phyloP scores from a whole-genome alignment of 2,888 invertebrate species.

The Hirtodrosophila duncani region DNA sequence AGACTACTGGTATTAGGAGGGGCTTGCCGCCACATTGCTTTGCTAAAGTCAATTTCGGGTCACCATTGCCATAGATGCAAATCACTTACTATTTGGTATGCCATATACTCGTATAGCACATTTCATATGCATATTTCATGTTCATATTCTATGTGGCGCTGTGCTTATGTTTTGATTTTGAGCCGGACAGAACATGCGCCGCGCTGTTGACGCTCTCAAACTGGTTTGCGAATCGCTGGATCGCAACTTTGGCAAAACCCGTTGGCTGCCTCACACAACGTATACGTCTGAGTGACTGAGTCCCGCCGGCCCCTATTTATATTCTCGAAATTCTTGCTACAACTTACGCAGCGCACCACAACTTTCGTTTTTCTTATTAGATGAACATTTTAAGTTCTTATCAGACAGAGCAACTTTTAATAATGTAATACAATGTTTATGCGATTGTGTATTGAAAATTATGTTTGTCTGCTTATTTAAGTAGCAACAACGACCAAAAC shows the following conservation, averaged over 20 bases:
- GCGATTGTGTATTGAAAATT: conserved; percentile 26
- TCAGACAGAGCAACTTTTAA: conserved; percentile 43
- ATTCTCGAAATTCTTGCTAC: conserved; percentile 2
- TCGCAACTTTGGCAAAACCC: conserved; percentile 12
- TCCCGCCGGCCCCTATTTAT: background rate
- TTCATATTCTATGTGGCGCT: too few species aligned
- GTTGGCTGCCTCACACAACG: conserved; percentile 11
- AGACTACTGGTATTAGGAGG: too few species aligned
- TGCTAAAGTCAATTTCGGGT: background rate
- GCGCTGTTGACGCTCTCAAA: background rate
- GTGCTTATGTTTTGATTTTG: conserved; percentile 38
- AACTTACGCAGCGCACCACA: background rate
- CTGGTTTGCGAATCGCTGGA: conserved; percentile 11
- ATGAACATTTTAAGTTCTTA: conserved; percentile 31
- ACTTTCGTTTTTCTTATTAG: conserved; percentile 17
- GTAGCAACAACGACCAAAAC: conserved; percentile 46
- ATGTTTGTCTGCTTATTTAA: conserved; percentile 28
- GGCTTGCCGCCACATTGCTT: too few species aligned
- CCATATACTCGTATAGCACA: too few species aligned
- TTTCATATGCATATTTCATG: too few species aligned
- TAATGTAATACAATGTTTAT: conserved; percentile 37
- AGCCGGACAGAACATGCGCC: background rate
- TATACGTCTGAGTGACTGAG: conserved; percentile 2
- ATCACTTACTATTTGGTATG: too few species aligned
- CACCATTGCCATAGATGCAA: too few species aligned